Evolutionary conservation across 2,113 vertebrate genomes (phyloP).

Genomic region (Enhydra lutris): DNA sequence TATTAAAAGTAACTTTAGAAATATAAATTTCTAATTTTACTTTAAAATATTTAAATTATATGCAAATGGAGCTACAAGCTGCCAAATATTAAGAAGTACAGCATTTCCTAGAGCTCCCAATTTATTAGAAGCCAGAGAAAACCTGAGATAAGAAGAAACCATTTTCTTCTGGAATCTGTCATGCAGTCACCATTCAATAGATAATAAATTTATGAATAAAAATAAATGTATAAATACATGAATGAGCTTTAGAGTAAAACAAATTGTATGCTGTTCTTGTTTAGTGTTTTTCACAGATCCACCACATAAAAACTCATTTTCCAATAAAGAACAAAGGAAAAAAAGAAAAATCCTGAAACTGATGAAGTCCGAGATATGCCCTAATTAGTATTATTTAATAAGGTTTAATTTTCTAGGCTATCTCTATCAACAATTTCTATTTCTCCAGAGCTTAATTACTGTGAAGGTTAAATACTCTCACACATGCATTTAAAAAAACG

Average conservation of each 20-base stretch:
- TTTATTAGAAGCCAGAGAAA: not conserved
- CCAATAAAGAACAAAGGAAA: not conserved
- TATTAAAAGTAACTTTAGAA: conserved; percentile 3
- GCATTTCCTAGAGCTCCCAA: not conserved
- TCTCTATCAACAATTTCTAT: not conserved
- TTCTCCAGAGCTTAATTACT: not conserved
- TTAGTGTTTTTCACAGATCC: not conserved
- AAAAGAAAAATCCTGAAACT: not conserved
- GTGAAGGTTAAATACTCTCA: not conserved
- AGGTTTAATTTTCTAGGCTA: not conserved
- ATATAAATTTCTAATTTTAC: not conserved
- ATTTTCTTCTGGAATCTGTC: not conserved
- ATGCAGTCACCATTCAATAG: not conserved
- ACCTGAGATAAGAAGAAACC: not conserved
- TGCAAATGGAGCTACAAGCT: not conserved
- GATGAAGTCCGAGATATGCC: not conserved
- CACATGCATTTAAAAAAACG: not conserved
- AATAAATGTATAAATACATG: not conserved
- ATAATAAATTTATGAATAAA: not conserved
- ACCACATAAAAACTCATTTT: not conserved
- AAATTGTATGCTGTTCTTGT: not conserved
- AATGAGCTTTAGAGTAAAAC: not conserved
- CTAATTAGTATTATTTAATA: not conserved
- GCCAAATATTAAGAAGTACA: not conserved
- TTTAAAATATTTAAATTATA: conserved; percentile 7